Base-by-base conservation (phyloP, 2,797 vertebrate species). In the Eleutherodactylus coqui region DNA sequence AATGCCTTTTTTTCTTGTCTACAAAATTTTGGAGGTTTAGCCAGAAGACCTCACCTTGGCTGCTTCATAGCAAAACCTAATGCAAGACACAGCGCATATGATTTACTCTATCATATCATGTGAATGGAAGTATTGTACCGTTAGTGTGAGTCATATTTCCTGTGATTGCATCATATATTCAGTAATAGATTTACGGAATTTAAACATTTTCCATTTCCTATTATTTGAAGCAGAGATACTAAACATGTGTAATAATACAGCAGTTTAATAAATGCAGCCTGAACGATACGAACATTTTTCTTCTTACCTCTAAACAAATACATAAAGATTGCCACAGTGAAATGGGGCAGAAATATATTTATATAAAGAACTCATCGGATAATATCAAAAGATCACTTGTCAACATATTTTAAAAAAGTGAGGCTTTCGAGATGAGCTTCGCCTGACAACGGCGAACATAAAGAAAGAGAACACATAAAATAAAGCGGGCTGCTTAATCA, bases 401-500 rank as follows among this genome's bases (percentile, higher is more conserved):
- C 90, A 87, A 88, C 89, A 89, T 88, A 41, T 90, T 89, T 90
- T 17, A 80, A 84, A 85, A 67, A 92, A 91, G 88, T 90, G 91
- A 89, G 85, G 78, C 51, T 60, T 76, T 87, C 3, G 84, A 53
- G 24, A 87, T 88, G 41, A 45, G 41, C 36, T 82, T 85, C 6
- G 87, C 85, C 90, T 88, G 41, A 86, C 89, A 89, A 85, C 88
- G 77, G 51, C 85, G 88, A 88, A 85, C 62, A 17, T 4, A 75
- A 85, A 45, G 64, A 75, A 86, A 87, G 86, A 89, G 86, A 91
- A 91, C 64, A 34, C 36, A 88, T 90, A 73, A 77, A 89, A 88
- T 72, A 83, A 91, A 88, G 87, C 38, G 29, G 58, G 88, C 82
- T 24, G 53, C 90, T 95, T 91, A 86, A 94, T 95, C 93, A 94